A percentile compares a stretch with the other conserved stretches of the same genome.
These are phyloP conservation scores for Onychostoma macrolepis DNA, from an alignment of 2,113 vertebrate species.

Conservation along the genomic window DNA sequence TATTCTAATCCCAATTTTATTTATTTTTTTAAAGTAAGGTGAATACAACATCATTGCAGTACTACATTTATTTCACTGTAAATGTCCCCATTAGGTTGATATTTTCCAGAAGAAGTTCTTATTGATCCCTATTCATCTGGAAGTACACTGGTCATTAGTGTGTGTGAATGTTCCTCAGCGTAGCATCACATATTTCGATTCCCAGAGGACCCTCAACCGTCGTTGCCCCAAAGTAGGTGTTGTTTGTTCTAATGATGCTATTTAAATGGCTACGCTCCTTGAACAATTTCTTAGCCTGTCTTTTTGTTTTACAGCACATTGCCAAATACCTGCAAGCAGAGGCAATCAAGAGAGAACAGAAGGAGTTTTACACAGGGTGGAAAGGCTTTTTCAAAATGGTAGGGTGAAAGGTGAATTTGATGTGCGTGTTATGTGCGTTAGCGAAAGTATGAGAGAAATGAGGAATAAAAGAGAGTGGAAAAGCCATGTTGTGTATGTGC, in stretches of 20 bases:
- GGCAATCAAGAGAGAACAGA: conserved; percentile 86
- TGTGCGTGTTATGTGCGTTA: neutral
- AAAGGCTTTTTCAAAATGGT: conserved; percentile 94
- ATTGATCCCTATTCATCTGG: conserved; percentile 90
- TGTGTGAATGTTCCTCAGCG: conserved; percentile 84
- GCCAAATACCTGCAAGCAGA: conserved; percentile 90
- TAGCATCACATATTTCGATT: conserved; percentile 90
- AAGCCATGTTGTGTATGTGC: neutral
- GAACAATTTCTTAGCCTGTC: neutral
- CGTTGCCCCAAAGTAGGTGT: conserved; percentile 86
- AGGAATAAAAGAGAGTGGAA: neutral
- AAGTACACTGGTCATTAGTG: conserved; percentile 93
- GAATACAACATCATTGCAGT: neutral
- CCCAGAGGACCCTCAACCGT: conserved; percentile 89
- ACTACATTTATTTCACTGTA: neutral
- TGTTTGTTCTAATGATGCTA: neutral
- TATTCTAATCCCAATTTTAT: no score
- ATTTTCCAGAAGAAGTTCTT: conserved; percentile 91
- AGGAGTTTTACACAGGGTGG: conserved; percentile 84
- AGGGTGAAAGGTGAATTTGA: conserved; percentile 43
- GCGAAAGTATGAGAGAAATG: neutral
- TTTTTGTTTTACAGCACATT: conserved; percentile 77
- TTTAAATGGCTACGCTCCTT: neutral
- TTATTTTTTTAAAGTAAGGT: neutral
- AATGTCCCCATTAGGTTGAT: conserved; percentile 78